Evolutionary conservation across 2,113 vertebrate genomes (phyloP).

Genomic region (Mellivora capensis): DNA sequence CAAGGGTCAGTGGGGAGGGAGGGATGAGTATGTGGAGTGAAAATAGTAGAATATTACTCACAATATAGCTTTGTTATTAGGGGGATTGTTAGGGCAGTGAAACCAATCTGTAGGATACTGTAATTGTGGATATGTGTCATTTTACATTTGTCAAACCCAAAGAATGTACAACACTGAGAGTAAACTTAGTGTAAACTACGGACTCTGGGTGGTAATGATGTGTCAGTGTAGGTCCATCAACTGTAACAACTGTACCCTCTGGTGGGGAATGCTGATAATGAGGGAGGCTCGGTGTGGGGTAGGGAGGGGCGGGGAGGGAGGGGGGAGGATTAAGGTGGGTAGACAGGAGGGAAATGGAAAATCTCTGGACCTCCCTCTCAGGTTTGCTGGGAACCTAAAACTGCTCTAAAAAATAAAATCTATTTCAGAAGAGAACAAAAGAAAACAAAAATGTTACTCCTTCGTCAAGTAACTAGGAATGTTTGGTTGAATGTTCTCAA

Average conservation of each 20-base stretch:
- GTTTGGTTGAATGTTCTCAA: not conserved
- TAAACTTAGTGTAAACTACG: not conserved
- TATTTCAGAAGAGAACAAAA: not conserved
- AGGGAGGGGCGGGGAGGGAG: rapidly evolving
- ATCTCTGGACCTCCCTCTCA: not conserved
- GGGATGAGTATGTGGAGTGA: not conserved
- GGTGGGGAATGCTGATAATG: rapidly evolving
- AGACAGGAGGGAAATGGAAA: not conserved
- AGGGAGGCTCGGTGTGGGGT: rapidly evolving
- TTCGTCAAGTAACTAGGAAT: not conserved
- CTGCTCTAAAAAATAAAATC: not conserved
- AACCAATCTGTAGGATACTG: not conserved
- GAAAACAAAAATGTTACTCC: not conserved
- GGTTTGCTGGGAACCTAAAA: not conserved
- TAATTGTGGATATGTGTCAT: not conserved
- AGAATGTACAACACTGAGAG: not conserved
- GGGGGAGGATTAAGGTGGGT: no score
- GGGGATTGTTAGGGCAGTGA: not conserved
- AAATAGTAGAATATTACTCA: no score
- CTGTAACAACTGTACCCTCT: rapidly evolving
- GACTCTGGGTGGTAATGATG: not conserved
- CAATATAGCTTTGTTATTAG: no score
- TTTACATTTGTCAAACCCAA: not conserved
- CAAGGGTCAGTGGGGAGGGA: no score
- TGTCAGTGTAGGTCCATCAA: rapidly evolving